These are phyloP conservation scores for Laupala kohalensis DNA, from an alignment of 1,140 invertebrate species.

Conservation along the genomic window DNA sequence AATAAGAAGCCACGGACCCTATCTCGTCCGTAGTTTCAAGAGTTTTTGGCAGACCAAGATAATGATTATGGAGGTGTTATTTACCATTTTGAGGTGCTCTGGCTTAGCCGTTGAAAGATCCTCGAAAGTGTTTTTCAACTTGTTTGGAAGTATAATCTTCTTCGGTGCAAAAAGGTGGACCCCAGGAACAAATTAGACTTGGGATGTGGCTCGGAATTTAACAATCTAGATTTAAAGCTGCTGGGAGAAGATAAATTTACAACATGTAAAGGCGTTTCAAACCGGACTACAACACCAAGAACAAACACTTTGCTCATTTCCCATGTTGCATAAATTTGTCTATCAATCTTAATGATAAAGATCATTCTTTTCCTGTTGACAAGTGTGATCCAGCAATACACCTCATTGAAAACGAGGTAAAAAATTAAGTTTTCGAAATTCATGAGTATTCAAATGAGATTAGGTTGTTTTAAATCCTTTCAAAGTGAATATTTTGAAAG, in stretches of 20 bases:
- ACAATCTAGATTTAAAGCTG: too few species aligned
- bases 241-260: background rate
- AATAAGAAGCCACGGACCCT: background rate
- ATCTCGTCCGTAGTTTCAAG: background rate
- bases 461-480: background rate
- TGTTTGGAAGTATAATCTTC: background rate
- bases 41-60: background rate
- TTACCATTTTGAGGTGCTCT: background rate
- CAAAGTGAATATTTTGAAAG: too few species aligned
- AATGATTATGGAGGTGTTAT: background rate
- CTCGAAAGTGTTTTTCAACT: background rate
- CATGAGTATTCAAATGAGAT: background rate
- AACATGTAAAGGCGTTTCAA: background rate
- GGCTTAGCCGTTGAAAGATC: background rate
- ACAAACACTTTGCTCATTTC: background rate
- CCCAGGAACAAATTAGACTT: background rate
- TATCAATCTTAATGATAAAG: background rate
- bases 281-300: background rate
- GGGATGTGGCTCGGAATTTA: background rate
- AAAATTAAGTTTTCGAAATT: background rate
- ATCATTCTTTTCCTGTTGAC: background rate
- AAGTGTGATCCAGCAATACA: background rate
- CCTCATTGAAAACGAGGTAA: background rate
- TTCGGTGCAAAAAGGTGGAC: background rate
- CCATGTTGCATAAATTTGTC: background rate